These are phyloP conservation scores for Drosophila melanica DNA, from an alignment of 1,140 invertebrate genomes.

Conservation along the genomic window DNA sequence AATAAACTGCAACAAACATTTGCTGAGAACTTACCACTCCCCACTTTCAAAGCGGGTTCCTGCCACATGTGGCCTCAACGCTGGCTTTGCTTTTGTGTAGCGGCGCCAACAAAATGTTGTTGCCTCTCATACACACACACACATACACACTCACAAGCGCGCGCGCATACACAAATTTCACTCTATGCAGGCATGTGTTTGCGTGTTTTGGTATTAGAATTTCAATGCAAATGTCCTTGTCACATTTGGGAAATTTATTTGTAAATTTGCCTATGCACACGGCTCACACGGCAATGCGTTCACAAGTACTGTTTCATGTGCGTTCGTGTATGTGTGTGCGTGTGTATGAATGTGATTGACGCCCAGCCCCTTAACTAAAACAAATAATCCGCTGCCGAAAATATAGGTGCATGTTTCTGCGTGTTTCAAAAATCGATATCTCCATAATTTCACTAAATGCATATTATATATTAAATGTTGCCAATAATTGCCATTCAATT, in stretches of 20 bases:
- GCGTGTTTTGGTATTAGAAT: constrained; percentile 63
- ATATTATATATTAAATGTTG: too few species aligned
- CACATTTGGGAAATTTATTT: constrained; percentile 79
- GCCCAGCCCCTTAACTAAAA: constrained; percentile 12
- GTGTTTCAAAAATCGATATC: constrained; percentile 31
- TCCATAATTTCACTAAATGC: constrained; percentile 21
- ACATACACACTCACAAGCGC: neutral
- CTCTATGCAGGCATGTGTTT: constrained; percentile 30
- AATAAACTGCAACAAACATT: constrained; percentile 81
- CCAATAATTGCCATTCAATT: neutral
- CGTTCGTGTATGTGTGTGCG: neutral
- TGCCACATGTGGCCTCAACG: constrained; percentile 25
- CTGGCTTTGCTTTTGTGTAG: constrained; percentile 36
- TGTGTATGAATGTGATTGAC: constrained; percentile 1
- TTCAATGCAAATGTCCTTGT: constrained; percentile 79
- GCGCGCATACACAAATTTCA: constrained; percentile 7
- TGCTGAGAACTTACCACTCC: constrained; percentile 64
- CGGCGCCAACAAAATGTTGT: constrained; percentile 46
- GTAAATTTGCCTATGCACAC: constrained; percentile 58
- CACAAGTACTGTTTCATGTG: constrained; percentile 19
- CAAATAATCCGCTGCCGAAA: constrained; percentile 64
- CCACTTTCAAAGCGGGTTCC: constrained; percentile 7
- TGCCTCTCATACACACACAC: constrained; percentile 3
- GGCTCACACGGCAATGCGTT: constrained; percentile 1
- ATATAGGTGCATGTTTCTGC: constrained; percentile 37